phyloP scores from a whole-genome alignment of 2,888 invertebrate species.

The Brenthis ino region DNA sequence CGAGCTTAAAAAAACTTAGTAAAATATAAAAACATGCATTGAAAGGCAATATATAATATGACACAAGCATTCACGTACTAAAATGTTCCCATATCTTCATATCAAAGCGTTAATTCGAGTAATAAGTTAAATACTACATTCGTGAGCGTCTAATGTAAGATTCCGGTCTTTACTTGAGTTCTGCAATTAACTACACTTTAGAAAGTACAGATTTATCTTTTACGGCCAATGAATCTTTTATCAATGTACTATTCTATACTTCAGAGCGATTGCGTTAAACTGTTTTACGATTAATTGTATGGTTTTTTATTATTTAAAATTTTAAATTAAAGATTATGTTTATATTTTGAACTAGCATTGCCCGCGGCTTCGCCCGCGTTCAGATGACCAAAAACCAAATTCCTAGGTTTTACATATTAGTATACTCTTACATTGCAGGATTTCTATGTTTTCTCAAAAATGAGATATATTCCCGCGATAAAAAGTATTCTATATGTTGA shows the following conservation, averaged over 20 bases:
- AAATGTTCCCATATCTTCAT: slow-evolving; percentile 7
- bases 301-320: neutral
- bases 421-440: no score
- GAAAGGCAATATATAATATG: no score
- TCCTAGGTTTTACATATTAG: no score
- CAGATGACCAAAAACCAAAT: no score
- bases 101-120: slow-evolving; percentile 10
- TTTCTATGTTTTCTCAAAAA: no score
- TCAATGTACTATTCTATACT: slow-evolving; percentile 4
- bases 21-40: no score
- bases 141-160: slow-evolving; percentile 21
- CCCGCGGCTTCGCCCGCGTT: no score
- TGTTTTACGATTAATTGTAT: neutral
- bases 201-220: slow-evolving; percentile 32
- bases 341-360: no score
- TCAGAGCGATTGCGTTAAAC: neutral
- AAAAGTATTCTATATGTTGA: no score
- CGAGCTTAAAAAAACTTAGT: no score
- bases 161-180: slow-evolving; percentile 23
- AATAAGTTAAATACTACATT: slow-evolving; percentile 12
- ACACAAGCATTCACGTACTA: no score
- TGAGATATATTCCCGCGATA: no score
- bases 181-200: slow-evolving; percentile 31
- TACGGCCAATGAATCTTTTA: neutral
- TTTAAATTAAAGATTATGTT: neutral